Evolutionary conservation across 2,113 vertebrate genomes (phyloP).

Genomic region (Macrotus californicus): DNA sequence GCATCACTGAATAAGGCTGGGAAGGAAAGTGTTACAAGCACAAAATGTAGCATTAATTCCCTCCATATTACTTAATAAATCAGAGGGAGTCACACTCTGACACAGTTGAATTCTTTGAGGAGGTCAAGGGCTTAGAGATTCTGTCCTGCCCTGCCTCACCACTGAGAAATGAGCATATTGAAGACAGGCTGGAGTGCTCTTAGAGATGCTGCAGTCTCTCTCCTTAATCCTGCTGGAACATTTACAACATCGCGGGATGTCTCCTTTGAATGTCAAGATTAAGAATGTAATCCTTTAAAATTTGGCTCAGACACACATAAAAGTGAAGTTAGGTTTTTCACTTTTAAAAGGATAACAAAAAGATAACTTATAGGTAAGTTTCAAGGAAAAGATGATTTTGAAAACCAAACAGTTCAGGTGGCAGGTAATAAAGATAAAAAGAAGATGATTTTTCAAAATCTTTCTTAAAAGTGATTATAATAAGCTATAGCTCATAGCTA

Average conservation of each 20-base stretch:
- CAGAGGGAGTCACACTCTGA: background rate
- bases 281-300: constrained; percentile 71
- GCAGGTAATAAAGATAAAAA: background rate
- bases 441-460: background rate
- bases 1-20: background rate
- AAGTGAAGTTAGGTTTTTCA: constrained; percentile 26
- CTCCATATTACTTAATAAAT: background rate
- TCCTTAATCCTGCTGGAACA: constrained; percentile 66
- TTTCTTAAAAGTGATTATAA: background rate
- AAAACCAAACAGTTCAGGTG: background rate
- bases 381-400: background rate
- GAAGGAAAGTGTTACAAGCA: background rate
- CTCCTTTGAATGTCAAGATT: constrained; percentile 72
- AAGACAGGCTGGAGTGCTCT: constrained; percentile 47
- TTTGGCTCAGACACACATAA: constrained; percentile 52
- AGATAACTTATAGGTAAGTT: background rate
- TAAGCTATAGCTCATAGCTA: background rate
- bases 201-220: constrained; percentile 38
- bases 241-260: constrained; percentile 51
- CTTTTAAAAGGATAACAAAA: background rate
- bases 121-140: background rate
- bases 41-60: background rate
- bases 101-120: background rate
- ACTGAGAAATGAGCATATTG: constrained; percentile 65
- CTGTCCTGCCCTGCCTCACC: background rate